Conservation (phyloP, 1,140 invertebrate species). For the Drosophila tsacasi region DNA sequence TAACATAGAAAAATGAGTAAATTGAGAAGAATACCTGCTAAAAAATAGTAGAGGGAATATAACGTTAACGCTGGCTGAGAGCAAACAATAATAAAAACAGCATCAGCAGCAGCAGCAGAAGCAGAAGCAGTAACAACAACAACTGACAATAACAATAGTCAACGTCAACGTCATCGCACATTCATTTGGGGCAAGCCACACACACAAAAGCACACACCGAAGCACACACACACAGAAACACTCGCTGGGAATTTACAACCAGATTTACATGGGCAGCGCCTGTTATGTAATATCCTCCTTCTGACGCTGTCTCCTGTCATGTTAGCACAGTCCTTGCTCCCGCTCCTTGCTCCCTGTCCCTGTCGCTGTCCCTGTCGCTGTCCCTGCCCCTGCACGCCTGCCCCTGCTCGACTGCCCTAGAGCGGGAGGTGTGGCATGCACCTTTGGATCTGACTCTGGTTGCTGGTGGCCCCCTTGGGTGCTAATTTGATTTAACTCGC, state of each 20-base stretch:
- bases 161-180: constrained; percentile 60
- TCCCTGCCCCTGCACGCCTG: neutral
- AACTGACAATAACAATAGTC: constrained; percentile 54
- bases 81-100: constrained; percentile 47
- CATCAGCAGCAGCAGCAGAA: constrained; percentile 19
- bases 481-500: constrained; percentile 74
- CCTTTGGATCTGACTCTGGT: constrained; percentile 29
- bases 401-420: neutral
- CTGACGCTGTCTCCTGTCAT: constrained; percentile 78
- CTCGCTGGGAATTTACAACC: constrained; percentile 40
- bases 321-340: constrained; percentile 61
- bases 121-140: constrained; percentile 15
- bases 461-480: constrained; percentile 34
- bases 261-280: constrained; percentile 74
- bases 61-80: constrained; percentile 10
- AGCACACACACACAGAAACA: constrained; percentile 13
- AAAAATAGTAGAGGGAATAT: neutral
- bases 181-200: constrained; percentile 58
- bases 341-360: constrained; percentile 7
- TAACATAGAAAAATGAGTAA: constrained; percentile 14
- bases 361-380: neutral
- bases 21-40: constrained; percentile 13
- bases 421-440: constrained; percentile 70
- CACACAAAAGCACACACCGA: constrained; percentile 25
- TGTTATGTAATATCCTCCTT: constrained; percentile 82